Base-by-base conservation (phyloP, 2,113 vertebrate species). In the Pyrgilauda ruficollis region DNA sequence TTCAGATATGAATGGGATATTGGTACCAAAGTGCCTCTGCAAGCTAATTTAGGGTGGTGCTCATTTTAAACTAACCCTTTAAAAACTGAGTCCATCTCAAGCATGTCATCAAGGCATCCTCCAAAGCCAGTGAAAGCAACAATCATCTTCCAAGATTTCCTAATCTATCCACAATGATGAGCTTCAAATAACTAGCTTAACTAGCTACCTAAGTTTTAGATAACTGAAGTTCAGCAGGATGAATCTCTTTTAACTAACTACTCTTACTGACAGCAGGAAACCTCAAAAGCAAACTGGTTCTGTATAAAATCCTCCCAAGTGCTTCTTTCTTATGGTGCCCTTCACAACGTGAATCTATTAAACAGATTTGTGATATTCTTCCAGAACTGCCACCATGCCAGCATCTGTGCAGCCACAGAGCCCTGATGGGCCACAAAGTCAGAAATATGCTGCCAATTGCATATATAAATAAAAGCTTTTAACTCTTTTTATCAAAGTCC, bases 381-480 rank as follows among this genome's bases (percentile, higher is more conserved):
- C 66, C 73, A 87, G 70, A 85, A 87, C 67, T 95, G 87, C 92
- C 84, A 90, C 88, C 84, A 76, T 39, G 85, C 55, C 87, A 79
- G 88, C 90, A 75, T 37, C 78, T 64, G 79, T 74, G 81, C 84
- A 86, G 1, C 50, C 19, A 43, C 84, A 95, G 64, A 87, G 52
- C 55, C 85, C 76, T 93, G 88, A 92, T 31, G 31, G 67, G 83
- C 77, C 83, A 94, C 47, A 41, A 46, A 68, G 68, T 86, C 90
- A 93, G 79, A 90, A 95, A 88, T 55, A 68, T 13, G 72, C 86
- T 95, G 84, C 88, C n/a, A 93, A 86, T 17, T 94, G 69, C 77
- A 69, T 20, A 75, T 20, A 83, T 77, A 96, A 97, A 96, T 95
- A 79, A 66, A 92, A 81, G 62, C 27, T 94, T 96, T 93, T 81